A percentile compares a stretch with the other conserved stretches of the same genome.
These are phyloP conservation scores for Sebastiscus albofasciatus DNA, from an alignment of 2,797 vertebrate genomes.

Conservation along the genomic window DNA sequence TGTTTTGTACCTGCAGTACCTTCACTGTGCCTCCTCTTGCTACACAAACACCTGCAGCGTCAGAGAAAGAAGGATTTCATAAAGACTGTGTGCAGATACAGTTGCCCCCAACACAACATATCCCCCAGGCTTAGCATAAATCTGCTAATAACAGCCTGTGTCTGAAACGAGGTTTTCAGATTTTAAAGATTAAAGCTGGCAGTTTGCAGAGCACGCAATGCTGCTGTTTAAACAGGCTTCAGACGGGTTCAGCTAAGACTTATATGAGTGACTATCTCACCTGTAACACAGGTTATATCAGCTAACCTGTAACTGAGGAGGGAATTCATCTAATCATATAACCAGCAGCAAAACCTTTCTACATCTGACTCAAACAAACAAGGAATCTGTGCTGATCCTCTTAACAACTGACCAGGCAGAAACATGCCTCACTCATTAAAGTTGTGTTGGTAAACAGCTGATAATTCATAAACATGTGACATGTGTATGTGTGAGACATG, in stretches of 20 bases:
- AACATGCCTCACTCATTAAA: constrained; percentile 5
- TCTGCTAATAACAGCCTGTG: constrained; percentile 68
- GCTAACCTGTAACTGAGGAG: constrained; percentile 39
- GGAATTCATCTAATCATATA: constrained; percentile 38
- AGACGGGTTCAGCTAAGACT: constrained; percentile 45
- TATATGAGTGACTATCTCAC: constrained; percentile 56
- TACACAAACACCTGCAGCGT: constrained; percentile 46
- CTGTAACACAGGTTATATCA: constrained; percentile 31
- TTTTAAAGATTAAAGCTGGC: constrained; percentile 68
- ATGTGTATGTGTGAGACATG: neutral
- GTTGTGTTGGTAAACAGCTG: neutral
- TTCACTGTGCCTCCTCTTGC: neutral
- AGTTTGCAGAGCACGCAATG: constrained; percentile 14
- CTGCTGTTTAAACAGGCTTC: constrained; percentile 57
- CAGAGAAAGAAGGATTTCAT: constrained; percentile 16
- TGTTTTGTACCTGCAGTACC: neutral
- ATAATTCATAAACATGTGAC: neutral
- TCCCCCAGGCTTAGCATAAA: constrained; percentile 60
- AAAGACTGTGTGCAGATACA: constrained; percentile 40
- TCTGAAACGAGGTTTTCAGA: constrained; percentile 57
- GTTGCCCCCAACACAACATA: constrained; percentile 42
- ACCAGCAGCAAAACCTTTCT: constrained; percentile 20
- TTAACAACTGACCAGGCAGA: constrained; percentile 37
- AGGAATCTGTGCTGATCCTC: constrained; percentile 37
- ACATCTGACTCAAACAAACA: constrained; percentile 38